phyloP scores from a whole-genome alignment of 1,140 invertebrate genomes.

The Heliconius eleuchia region DNA sequence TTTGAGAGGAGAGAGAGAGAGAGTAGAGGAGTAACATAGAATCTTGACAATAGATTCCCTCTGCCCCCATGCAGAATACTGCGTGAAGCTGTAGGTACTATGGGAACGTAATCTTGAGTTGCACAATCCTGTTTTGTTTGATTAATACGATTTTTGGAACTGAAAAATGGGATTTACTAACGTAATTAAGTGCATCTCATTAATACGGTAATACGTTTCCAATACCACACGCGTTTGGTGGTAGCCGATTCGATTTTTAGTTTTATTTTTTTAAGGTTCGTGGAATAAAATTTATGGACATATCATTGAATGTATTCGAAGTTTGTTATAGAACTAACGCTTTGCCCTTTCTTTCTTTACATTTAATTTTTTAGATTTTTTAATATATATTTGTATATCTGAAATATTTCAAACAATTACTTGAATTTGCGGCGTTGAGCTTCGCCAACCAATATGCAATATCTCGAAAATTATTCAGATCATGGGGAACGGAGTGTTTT shows the following conservation, averaged over 20 bases:
- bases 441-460: neutral
- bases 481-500: neutral
- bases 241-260: neutral
- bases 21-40: too few species aligned
- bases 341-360: too few species aligned
- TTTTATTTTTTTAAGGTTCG: neutral
- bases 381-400: neutral
- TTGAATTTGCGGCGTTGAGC: neutral
- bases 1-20: too few species aligned
- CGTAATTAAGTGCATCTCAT: conserved; percentile 16
- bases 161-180: conserved; percentile 10
- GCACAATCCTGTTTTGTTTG: conserved; percentile 15
- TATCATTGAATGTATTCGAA: too few species aligned
- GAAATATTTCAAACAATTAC: neutral
- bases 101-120: neutral
- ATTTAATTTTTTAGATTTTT: too few species aligned
- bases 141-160: conserved; percentile 5
- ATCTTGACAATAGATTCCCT: neutral
- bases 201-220: conserved; percentile 21
- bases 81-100: too few species aligned
- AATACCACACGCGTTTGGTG: conserved; percentile 15
- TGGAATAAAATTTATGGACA: neutral
- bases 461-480: neutral
- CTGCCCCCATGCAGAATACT: neutral
- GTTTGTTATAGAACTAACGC: too few species aligned